Conservation (phyloP, 2,888 invertebrate species). For the Cinara cedri region DNA sequence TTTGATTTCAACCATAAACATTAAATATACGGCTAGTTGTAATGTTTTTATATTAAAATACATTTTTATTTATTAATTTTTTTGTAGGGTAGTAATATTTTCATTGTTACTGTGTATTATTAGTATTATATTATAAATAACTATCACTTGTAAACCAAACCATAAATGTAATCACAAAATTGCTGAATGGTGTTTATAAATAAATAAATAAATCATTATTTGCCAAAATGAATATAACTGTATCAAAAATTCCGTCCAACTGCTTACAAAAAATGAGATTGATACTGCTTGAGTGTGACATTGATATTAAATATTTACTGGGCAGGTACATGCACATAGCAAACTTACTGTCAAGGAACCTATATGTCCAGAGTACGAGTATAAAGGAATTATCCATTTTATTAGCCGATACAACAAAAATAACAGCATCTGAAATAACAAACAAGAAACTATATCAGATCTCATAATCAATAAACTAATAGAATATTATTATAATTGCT, state of each 20-base stretch:
- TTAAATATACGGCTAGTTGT: no score
- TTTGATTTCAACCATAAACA: no score
- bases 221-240: background rate
- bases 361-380: background rate
- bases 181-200: no score
- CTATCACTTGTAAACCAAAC: no score
- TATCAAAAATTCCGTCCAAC: background rate
- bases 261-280: slow-evolving; percentile 35
- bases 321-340: slow-evolving; percentile 25
- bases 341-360: background rate
- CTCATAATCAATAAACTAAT: background rate
- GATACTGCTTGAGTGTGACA: slow-evolving; percentile 12
- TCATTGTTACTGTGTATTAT: no score
- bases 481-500: background rate
- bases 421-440: background rate
- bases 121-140: no score
- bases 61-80: no score
- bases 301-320: slow-evolving; percentile 36
- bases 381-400: background rate
- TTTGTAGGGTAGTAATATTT: no score
- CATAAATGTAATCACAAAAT: no score
- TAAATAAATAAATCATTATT: no score
- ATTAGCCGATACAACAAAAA: background rate
- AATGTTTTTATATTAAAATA: no score
- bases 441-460: background rate